These are phyloP conservation scores for Pogonomyrmex californicus DNA, from an alignment of 1,140 invertebrate species.

Conservation along the genomic window DNA sequence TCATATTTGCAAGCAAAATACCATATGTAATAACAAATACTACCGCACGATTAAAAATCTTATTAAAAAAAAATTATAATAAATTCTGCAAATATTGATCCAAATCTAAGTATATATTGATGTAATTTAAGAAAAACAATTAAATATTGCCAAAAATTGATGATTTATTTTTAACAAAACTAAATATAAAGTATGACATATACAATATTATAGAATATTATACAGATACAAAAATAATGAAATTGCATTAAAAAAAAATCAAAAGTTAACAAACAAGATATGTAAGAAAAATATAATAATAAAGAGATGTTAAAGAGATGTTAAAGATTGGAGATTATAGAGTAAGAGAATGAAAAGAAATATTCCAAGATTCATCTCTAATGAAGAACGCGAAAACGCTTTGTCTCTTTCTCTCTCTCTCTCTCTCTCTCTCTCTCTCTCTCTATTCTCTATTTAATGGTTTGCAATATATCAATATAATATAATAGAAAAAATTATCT, in stretches of 20 bases:
- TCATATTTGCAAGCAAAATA: background rate
- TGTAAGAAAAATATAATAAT: background rate
- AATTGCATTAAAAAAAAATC: background rate
- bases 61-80: background rate
- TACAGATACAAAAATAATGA: background rate
- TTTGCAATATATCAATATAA: background rate
- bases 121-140: background rate
- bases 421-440: background rate
- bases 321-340: background rate
- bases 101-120: background rate
- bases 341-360: background rate
- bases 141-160: background rate
- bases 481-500: background rate
- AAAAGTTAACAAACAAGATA: background rate
- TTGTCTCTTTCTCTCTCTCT: background rate
- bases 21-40: background rate
- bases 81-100: background rate
- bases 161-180: no score
- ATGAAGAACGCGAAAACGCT: background rate
- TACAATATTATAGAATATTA: background rate
- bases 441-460: background rate
- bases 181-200: no score
- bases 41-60: background rate
- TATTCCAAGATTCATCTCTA: constrained; percentile 4
- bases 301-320: background rate